Evolutionary conservation across 2,888 invertebrate genomes (phyloP).

Genomic region (Chelonus formosanus): DNA sequence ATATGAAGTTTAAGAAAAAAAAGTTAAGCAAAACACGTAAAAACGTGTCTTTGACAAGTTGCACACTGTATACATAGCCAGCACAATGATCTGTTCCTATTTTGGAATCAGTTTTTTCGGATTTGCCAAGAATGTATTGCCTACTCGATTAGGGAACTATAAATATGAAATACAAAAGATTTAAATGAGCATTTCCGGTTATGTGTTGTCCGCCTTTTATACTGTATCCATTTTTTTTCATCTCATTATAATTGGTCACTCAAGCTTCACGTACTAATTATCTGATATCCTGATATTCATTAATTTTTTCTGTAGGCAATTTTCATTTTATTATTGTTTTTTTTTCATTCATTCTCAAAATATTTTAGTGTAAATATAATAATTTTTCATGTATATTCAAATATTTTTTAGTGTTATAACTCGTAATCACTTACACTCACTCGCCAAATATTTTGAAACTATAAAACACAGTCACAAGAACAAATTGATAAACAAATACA

Average conservation of each 20-base stretch:
- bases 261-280: too few relatives aligned
- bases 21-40: constrained; percentile 8
- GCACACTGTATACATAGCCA: constrained; percentile 61
- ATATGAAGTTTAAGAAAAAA: constrained; percentile 10
- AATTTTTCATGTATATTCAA: too few relatives aligned
- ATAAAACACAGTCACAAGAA: constrained; percentile 35
- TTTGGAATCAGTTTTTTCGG: constrained; percentile 59
- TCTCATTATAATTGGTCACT: too few relatives aligned
- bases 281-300: too few relatives aligned
- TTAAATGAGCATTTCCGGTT: constrained; percentile 34
- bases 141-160: constrained; percentile 35
- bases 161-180: constrained; percentile 40
- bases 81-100: constrained; percentile 62
- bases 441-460: constrained; percentile 39
- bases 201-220: not conserved
- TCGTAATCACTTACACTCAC: constrained; percentile 31
- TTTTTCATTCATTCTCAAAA: too few relatives aligned
- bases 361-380: too few relatives aligned
- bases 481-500: constrained; percentile 25
- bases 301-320: too few relatives aligned
- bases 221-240: too few relatives aligned
- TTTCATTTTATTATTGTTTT: too few relatives aligned
- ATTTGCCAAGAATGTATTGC: constrained; percentile 56
- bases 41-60: constrained; percentile 45
- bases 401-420: constrained; percentile 13